phyloP scores from a whole-genome alignment of 2,888 invertebrate genomes.

The Esperia sulphurella region DNA sequence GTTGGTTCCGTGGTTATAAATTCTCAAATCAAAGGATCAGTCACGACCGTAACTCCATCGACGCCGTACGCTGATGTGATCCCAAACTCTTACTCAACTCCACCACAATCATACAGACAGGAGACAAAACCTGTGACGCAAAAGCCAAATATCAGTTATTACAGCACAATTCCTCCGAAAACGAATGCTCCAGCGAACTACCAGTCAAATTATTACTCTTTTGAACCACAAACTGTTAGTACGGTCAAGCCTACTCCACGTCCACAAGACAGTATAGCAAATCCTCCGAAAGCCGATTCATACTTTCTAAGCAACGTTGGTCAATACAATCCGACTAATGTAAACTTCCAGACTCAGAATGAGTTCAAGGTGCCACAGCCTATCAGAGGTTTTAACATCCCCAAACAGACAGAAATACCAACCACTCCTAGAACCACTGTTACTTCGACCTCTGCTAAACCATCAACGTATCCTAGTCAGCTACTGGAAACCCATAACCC shows the following conservation, averaged over 20 bases:
- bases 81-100: constrained; percentile 39
- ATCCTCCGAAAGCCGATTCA: constrained; percentile 44
- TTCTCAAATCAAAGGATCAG: constrained; percentile 56
- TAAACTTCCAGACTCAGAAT: constrained; percentile 36
- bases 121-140: constrained; percentile 56
- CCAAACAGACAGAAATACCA: constrained; percentile 43
- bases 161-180: constrained; percentile 59
- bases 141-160: constrained; percentile 63
- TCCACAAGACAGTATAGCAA: constrained; percentile 25
- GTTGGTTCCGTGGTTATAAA: constrained; percentile 91
- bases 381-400: constrained; percentile 28
- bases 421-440: constrained; percentile 36
- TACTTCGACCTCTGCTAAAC: constrained; percentile 47
- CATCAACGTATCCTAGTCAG: constrained; percentile 60
- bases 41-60: constrained; percentile 29
- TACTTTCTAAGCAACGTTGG: constrained; percentile 50
- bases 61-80: constrained; percentile 29
- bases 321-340: constrained; percentile 46
- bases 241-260: constrained; percentile 15
- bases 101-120: constrained; percentile 25
- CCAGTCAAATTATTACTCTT: constrained; percentile 60
- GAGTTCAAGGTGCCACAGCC: constrained; percentile 33
- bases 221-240: constrained; percentile 45
- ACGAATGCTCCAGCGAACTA: constrained; percentile 35
- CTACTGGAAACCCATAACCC: constrained; percentile 71